Percentiles rank a stretch among this genome's conserved stretches.
Evolutionary conservation across 2,113 vertebrate genomes (phyloP).

Genomic region (Actinemys pallida): DNA sequence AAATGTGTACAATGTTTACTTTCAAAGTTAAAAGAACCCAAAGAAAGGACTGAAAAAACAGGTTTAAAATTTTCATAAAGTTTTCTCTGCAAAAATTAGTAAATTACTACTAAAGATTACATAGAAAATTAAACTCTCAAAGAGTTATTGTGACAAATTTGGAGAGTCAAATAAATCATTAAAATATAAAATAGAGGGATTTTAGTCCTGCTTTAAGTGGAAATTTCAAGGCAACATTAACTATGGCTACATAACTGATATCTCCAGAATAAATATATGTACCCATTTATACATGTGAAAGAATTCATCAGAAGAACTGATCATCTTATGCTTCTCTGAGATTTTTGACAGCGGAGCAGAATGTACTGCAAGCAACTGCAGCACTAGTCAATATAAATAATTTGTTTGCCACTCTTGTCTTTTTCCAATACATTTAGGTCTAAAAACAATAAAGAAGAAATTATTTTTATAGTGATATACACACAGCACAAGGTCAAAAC

Average conservation of each 20-base stretch:
- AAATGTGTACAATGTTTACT: rapidly evolving
- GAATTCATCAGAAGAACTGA: not conserved
- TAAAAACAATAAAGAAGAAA: rapidly evolving
- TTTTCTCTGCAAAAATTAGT: not conserved
- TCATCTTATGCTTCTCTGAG: not conserved
- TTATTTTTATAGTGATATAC: not conserved
- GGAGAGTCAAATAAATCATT: not conserved
- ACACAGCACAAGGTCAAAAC: not conserved
- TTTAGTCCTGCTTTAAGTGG: not conserved
- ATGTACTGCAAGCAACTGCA: not conserved
- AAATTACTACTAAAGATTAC: not conserved
- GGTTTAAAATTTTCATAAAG: not conserved
- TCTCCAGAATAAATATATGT: not conserved
- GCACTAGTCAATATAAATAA: not conserved
- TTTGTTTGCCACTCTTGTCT: not conserved
- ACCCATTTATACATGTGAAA: rapidly evolving
- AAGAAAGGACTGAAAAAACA: not conserved
- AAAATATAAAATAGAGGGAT: rapidly evolving
- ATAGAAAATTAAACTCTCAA: not conserved
- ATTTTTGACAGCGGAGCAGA: not conserved
- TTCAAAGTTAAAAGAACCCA: not conserved
- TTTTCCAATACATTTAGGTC: rapidly evolving
- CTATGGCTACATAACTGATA: not conserved
- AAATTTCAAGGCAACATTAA: not conserved
- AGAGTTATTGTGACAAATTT: not conserved